These are phyloP conservation scores for Drosophila anomelani DNA, from an alignment of 2,888 invertebrate species.

Conservation along the genomic window DNA sequence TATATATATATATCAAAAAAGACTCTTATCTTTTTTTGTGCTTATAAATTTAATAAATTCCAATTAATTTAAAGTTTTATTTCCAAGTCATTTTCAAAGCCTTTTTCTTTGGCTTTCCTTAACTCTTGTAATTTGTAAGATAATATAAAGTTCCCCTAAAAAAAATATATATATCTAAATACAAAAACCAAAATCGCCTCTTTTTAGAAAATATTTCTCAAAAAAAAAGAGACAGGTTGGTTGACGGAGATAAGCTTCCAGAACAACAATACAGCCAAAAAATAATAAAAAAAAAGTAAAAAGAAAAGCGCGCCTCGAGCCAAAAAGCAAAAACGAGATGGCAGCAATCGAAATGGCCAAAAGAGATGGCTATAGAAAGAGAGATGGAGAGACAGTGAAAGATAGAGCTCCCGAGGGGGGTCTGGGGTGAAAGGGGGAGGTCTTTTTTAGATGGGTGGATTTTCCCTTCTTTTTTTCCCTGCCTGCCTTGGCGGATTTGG, in stretches of 20 bases:
- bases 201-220: conserved; percentile 10
- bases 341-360: conserved; percentile 53
- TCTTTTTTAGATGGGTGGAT: conserved; percentile 6
- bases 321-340: conserved; percentile 61
- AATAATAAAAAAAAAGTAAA: conserved; percentile 15
- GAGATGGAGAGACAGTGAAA: conserved; percentile 10
- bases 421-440: neutral
- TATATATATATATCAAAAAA: too few relatives aligned
- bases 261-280: conserved; percentile 38
- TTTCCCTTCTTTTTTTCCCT: neutral
- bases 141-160: too few relatives aligned
- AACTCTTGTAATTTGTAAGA: conserved; percentile 48
- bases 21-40: too few relatives aligned
- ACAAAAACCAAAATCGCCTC: too few relatives aligned
- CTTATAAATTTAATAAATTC: too few relatives aligned
- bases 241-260: conserved; percentile 69
- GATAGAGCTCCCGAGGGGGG: conserved; percentile 18
- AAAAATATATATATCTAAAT: too few relatives aligned
- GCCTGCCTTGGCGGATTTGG: conserved; percentile 74
- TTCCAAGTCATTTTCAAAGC: neutral
- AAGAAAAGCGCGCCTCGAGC: conserved; percentile 54
- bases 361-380: conserved; percentile 18
- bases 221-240: conserved; percentile 4
- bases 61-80: neutral
- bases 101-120: neutral